A percentile compares a stretch with the other conserved stretches of the same genome.
Conservation (phyloP, 2,113 vertebrate genomes). For the Limanda limanda region DNA sequence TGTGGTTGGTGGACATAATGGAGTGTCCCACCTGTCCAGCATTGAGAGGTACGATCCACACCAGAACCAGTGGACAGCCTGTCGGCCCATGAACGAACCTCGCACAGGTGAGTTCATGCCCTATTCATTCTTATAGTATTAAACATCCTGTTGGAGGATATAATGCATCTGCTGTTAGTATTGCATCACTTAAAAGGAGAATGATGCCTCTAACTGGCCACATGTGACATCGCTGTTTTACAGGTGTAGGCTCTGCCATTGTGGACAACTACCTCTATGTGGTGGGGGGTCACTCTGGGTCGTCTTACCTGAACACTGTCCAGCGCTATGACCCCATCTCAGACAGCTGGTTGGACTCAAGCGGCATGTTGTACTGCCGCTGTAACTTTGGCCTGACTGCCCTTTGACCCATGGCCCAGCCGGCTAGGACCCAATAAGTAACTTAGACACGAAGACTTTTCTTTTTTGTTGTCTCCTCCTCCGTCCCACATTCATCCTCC, state of each 20-base stretch:
- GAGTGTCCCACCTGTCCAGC: conserved; percentile 96
- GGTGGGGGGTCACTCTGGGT: conserved; percentile 97
- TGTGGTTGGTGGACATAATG: conserved; percentile 97
- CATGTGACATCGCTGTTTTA: background rate
- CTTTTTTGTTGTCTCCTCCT: conserved; percentile 62
- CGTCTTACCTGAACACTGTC: conserved; percentile 96
- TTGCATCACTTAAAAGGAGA: background rate
- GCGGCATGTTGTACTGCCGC: conserved; percentile 96
- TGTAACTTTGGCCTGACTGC: conserved; percentile 98
- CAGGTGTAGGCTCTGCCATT: conserved; percentile 95
- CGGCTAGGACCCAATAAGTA: conserved; percentile 58
- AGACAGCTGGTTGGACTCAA: conserved; percentile 95
- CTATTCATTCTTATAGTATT: background rate
- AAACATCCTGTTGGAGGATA: no score
- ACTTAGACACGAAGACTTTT: conserved; percentile 62
- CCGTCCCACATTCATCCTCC: conserved; percentile 59
- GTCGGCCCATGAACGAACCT: conserved; percentile 96
- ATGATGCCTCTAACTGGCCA: background rate
- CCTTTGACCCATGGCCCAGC: conserved; percentile 86
- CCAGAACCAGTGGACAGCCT: conserved; percentile 98
- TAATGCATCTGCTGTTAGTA: no score
- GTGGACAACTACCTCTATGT: conserved; percentile 97
- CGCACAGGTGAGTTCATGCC: conserved; percentile 88
- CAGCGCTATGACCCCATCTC: conserved; percentile 96
- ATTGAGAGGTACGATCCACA: conserved; percentile 98